Evolutionary conservation across 2,113 vertebrate genomes (phyloP).

Genomic region (Crypturellus undulatus): DNA sequence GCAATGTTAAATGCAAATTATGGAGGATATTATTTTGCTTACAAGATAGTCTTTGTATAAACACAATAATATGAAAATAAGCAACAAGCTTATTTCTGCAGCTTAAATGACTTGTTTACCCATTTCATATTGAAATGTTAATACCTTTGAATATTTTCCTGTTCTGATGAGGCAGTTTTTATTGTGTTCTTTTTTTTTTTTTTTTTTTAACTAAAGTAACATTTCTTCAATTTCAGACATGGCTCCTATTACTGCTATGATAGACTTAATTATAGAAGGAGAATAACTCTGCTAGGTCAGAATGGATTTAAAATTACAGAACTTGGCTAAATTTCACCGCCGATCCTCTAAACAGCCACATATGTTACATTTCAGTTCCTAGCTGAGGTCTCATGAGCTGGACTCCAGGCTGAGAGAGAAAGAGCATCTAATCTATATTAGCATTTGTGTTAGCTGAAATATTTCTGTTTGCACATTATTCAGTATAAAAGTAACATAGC

Average conservation of each 20-base stretch:
- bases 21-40: not conserved
- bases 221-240: not conserved
- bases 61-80: not conserved
- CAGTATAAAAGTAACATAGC: not conserved
- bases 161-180: slow-evolving; percentile 10
- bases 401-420: not conserved
- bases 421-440: not conserved
- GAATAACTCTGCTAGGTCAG: slow-evolving; percentile 20
- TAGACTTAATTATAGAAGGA: not conserved
- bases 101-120: not conserved
- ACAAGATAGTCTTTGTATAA: not conserved
- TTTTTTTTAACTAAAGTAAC: not conserved
- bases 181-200: not conserved
- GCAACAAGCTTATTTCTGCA: not conserved
- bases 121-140: not conserved
- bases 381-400: not conserved
- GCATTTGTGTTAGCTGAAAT: not conserved
- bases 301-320: slow-evolving; percentile 10
- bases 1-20: not conserved
- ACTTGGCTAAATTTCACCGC: slow-evolving; percentile 23
- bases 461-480: not conserved
- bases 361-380: not conserved
- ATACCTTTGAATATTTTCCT: not conserved
- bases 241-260: not conserved
- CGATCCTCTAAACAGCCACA: slow-evolving; percentile 14